phyloP scores from a whole-genome alignment of 2,113 vertebrate species.

The Aepyceros melampus region DNA sequence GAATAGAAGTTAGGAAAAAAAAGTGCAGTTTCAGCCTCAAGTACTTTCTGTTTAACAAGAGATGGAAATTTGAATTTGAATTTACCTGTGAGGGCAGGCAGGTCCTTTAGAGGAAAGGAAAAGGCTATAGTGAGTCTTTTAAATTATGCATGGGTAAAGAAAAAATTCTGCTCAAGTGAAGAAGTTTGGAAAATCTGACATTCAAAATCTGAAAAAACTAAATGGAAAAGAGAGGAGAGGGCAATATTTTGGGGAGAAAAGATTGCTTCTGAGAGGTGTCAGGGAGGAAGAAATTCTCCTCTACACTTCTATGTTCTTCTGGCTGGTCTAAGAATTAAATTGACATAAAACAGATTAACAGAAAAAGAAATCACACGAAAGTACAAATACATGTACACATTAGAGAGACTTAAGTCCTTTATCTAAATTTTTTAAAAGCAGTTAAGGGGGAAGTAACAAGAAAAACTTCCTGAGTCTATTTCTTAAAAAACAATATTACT shows the following conservation, averaged over 20 bases:
- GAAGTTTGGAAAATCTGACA: background rate
- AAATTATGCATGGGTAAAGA: slow-evolving; percentile 33
- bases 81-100: slow-evolving; percentile 39
- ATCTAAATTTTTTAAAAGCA: background rate
- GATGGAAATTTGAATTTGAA: slow-evolving; percentile 59
- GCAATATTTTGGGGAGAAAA: background rate
- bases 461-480: background rate
- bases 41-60: slow-evolving; percentile 59
- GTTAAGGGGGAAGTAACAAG: background rate
- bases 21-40: slow-evolving; percentile 58
- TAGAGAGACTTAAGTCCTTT: background rate
- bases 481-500: background rate
- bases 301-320: background rate
- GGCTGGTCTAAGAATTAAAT: background rate
- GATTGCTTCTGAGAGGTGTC: background rate
- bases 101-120: background rate
- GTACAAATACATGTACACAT: background rate
- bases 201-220: background rate
- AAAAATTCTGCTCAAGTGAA: background rate
- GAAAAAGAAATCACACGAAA: background rate
- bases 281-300: background rate
- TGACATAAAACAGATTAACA: background rate
- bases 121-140: slow-evolving; percentile 8
- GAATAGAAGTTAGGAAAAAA: slow-evolving; percentile 18
- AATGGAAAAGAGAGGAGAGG: background rate